Evolutionary conservation across 1,140 invertebrate genomes (phyloP), one percentile per base, ranked within the genome.

Genomic region (Hesperophylax magnus): DNA sequence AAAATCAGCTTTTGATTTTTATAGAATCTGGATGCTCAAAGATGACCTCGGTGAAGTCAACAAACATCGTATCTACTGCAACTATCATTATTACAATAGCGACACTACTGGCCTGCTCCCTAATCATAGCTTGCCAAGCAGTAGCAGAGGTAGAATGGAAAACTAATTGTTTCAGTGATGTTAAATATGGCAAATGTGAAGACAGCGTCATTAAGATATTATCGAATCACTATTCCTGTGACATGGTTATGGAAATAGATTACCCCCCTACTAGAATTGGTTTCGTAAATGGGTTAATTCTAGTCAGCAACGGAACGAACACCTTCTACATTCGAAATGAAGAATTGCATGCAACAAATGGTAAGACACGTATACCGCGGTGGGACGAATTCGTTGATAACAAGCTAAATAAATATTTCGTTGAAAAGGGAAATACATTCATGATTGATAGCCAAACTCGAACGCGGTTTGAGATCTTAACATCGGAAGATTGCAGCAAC

Each of bases 401-500:
- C 0, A 72, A 79, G 17, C 34, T 54, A 8, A 79, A 79, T 39
- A 72, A 9, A 60, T 79, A 72, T 31, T 79, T 47, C 15, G 8
- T 27, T n/a, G 39, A 7, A 14, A 34, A 74, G 2, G 78, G 78
- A 5, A 72, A 53, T 7, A 47, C 53, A 8, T 79, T 72, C 54
- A 54, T 79, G 17, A 20, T 60, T 11, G 53, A 79, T 5, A 79
- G 15, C 15, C 8, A 56, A 54, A 54, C 63, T 56, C 52, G 27
- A 54, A 56, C 56, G 52, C 56, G 74, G 47, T 72, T 72, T n/a
- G 67, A 79, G 47, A 79, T 79, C 20, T 9, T 72, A 18, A 79
- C 78, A 22, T 72, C 67, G 7, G 78, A 69, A 72, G 54, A 56
- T 14, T 60, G 60, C 31, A 72, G 67, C 27, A 53, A 20, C 53